Conservation (phyloP, 2,797 vertebrate genomes). For the Gastrophryne carolinensis region DNA sequence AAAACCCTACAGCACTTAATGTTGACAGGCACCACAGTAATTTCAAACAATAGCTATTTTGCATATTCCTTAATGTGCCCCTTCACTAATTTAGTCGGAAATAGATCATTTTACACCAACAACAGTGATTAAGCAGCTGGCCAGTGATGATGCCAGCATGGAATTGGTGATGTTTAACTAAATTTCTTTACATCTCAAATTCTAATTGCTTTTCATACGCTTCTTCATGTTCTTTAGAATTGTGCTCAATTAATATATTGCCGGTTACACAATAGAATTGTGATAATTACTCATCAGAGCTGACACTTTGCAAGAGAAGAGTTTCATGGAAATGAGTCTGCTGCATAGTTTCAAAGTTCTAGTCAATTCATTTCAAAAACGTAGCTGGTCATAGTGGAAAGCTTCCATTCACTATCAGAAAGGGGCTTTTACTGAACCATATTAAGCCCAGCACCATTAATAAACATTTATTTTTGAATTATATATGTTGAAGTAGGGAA, state of each 20-base stretch:
- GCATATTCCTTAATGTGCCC: conserved; percentile 54
- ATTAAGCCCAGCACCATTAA: too few species aligned
- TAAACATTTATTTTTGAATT: too few species aligned
- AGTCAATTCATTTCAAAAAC: conserved; percentile 1
- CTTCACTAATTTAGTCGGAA: conserved; percentile 59
- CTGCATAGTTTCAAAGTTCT: not conserved
- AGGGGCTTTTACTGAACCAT: too few species aligned
- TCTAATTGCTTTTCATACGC: conserved; percentile 58
- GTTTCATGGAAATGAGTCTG: conserved; percentile 26
- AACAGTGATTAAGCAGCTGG: conserved; percentile 62
- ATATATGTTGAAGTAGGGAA: too few species aligned
- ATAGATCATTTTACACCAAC: conserved; percentile 54
- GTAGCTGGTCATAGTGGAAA: not conserved
- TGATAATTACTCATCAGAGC: conserved; percentile 49
- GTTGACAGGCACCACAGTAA: conserved; percentile 51
- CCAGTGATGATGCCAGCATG: conserved; percentile 56
- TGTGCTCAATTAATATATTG: conserved; percentile 49
- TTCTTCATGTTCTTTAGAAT: conserved; percentile 53
- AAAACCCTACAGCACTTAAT: conserved; percentile 55
- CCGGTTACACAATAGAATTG: conserved; percentile 47
- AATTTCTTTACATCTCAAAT: conserved; percentile 56
- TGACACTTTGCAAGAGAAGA: conserved; percentile 39
- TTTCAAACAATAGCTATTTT: conserved; percentile 53
- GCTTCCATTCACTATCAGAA: too few species aligned
- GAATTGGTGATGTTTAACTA: conserved; percentile 54